A percentile compares a stretch with the other conserved stretches of the same genome.
Evolutionary conservation across 2,113 vertebrate genomes (phyloP).

Genomic region (Pseudonaja textilis): DNA sequence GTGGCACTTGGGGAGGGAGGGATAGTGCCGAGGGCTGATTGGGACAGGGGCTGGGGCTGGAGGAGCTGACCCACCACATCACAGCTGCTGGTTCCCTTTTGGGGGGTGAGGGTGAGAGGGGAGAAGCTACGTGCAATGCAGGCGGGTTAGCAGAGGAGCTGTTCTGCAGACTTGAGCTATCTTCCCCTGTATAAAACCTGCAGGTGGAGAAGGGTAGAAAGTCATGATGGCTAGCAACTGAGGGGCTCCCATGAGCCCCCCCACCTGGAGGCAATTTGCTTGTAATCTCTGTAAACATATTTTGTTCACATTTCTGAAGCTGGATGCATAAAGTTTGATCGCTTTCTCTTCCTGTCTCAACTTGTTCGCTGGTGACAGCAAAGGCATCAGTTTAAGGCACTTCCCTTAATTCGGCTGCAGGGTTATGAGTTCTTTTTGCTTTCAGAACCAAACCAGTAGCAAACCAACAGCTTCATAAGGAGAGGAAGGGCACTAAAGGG

Average conservation of each 20-base stretch:
- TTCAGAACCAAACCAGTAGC: slow-evolving; percentile 21
- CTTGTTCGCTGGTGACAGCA: slow-evolving; percentile 30
- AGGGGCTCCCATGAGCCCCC: slow-evolving; percentile 2
- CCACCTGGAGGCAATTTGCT: slow-evolving; percentile 4
- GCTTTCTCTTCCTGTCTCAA: slow-evolving; percentile 24
- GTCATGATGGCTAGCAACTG: not conserved
- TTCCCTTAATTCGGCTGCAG: slow-evolving; percentile 8
- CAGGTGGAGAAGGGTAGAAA: not conserved
- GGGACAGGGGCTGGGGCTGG: slow-evolving; percentile 8
- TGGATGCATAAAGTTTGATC: slow-evolving; percentile 16
- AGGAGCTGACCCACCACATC: slow-evolving; percentile 23
- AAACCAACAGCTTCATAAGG: slow-evolving; percentile 10
- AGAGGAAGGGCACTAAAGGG: not conserved
- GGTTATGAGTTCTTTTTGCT: slow-evolving; percentile 2
- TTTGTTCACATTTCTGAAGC: slow-evolving; percentile 19
- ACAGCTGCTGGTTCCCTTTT: slow-evolving; percentile 24
- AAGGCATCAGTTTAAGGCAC: slow-evolving; percentile 30
- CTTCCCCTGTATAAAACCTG: slow-evolving; percentile 2
- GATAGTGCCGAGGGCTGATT: slow-evolving; percentile 15
- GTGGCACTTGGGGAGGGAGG: slow-evolving; percentile 71
- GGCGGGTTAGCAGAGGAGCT: slow-evolving; percentile 16
- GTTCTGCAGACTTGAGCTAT: not conserved
- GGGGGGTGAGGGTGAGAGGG: not conserved
- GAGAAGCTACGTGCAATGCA: slow-evolving; percentile 13
- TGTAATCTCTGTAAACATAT: slow-evolving; percentile 17